These are phyloP conservation scores for Ibycter americanus DNA, from an alignment of 2,797 vertebrate species.

Conservation along the genomic window DNA sequence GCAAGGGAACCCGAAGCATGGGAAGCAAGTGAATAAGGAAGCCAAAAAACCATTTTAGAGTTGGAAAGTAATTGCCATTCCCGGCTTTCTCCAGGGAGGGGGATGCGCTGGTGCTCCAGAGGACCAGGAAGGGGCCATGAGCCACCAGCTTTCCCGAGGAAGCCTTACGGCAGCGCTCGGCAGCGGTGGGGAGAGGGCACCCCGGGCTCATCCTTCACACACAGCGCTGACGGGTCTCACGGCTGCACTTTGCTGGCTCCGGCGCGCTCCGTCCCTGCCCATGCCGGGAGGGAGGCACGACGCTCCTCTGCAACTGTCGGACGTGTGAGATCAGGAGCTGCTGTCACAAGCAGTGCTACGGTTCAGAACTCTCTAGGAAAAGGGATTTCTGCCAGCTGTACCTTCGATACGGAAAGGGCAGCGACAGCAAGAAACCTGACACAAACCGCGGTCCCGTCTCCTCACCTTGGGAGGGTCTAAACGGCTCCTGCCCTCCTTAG, in stretches of 20 bases:
- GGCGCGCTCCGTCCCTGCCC: background rate
- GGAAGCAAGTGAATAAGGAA: background rate
- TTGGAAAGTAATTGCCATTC: background rate
- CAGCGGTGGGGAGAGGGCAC: background rate
- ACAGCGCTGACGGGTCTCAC: fast-evolving
- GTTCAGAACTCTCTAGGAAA: background rate
- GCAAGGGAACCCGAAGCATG: fast-evolving
- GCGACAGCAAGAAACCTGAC: no score
- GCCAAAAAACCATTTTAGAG: background rate
- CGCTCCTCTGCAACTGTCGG: background rate
- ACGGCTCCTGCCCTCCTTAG: background rate
- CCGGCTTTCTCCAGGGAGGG: background rate
- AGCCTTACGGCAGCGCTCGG: background rate
- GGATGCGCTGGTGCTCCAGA: background rate
- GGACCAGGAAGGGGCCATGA: fast-evolving
- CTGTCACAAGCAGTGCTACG: background rate
- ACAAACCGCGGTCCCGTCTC: fast-evolving
- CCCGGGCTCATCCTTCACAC: fast-evolving
- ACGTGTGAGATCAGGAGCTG: no score
- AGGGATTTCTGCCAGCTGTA: background rate
- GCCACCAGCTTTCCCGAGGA: background rate
- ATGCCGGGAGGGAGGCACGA: fast-evolving
- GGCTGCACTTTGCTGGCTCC: background rate
- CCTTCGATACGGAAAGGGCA: fast-evolving
- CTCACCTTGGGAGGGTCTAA: background rate